Evolutionary conservation across 2,797 vertebrate genomes (phyloP).

Genomic region (Anomalospiza imberbis): DNA sequence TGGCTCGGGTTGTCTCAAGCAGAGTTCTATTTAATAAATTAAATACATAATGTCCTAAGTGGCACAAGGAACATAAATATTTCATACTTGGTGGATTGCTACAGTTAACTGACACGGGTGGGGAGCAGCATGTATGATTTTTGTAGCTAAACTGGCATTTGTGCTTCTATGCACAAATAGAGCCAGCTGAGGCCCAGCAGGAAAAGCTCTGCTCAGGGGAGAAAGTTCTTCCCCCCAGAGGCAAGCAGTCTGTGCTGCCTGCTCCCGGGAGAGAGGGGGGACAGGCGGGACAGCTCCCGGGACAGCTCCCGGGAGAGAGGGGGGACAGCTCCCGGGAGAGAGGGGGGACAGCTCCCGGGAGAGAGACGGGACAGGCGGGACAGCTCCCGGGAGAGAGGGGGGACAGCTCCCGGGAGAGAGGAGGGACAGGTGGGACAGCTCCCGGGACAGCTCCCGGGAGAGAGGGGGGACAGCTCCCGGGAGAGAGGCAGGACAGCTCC

Average conservation of each 20-base stretch:
- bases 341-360: background rate
- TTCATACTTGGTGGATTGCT: conserved; percentile 41
- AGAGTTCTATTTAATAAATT: conserved; percentile 23
- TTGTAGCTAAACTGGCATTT: background rate
- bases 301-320: background rate
- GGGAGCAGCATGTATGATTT: background rate
- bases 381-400: too few species aligned
- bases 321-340: too few species aligned
- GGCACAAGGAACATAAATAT: conserved; percentile 48
- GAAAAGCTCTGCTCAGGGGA: background rate
- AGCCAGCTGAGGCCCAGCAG: background rate
- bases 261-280: background rate
- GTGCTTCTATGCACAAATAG: background rate
- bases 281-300: too few species aligned
- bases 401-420: background rate
- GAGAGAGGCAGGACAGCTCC: background rate
- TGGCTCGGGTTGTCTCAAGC: conserved; percentile 2
- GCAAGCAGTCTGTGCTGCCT: background rate
- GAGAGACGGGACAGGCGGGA: too few species aligned
- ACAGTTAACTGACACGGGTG: background rate
- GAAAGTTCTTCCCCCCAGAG: background rate
- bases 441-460: background rate
- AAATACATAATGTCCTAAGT: conserved; percentile 26
- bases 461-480: background rate
- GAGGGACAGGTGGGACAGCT: too few species aligned